These are phyloP conservation scores for Neomonachus schauinslandi DNA, from an alignment of 2,113 vertebrate genomes.

Conservation along the genomic window DNA sequence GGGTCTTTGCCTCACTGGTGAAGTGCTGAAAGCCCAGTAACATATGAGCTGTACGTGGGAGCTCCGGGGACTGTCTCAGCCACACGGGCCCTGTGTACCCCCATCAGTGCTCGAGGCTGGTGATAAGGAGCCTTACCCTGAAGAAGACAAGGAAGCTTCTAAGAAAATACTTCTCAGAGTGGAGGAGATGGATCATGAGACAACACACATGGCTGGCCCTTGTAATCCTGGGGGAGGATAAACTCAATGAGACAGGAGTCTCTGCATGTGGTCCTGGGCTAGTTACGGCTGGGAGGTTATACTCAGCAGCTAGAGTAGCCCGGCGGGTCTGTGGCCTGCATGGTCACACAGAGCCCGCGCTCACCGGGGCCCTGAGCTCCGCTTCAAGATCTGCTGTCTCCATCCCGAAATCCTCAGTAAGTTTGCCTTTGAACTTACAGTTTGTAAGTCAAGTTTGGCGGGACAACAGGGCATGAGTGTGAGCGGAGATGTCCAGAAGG, in stretches of 20 bases:
- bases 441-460: not conserved
- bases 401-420: not conserved
- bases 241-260: not conserved
- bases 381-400: not conserved
- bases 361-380: not conserved
- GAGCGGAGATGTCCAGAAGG: not conserved
- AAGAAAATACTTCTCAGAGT: not conserved
- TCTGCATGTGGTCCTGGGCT: not conserved
- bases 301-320: not conserved
- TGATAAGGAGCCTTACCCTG: not conserved
- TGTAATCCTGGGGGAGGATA: not conserved
- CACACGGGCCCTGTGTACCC: not conserved
- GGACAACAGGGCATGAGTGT: not conserved
- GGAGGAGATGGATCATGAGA: not conserved
- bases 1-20: not conserved
- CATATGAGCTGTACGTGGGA: not conserved
- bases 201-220: not conserved
- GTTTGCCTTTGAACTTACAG: not conserved
- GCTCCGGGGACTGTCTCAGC: not conserved
- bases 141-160: not conserved
- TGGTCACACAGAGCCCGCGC: accelerated
- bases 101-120: too few species aligned
- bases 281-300: not conserved
- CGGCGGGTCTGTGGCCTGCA: accelerated
- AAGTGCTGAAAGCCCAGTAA: not conserved